phyloP scores from a whole-genome alignment of 2,113 vertebrate genomes.

The Numida meleagris region DNA sequence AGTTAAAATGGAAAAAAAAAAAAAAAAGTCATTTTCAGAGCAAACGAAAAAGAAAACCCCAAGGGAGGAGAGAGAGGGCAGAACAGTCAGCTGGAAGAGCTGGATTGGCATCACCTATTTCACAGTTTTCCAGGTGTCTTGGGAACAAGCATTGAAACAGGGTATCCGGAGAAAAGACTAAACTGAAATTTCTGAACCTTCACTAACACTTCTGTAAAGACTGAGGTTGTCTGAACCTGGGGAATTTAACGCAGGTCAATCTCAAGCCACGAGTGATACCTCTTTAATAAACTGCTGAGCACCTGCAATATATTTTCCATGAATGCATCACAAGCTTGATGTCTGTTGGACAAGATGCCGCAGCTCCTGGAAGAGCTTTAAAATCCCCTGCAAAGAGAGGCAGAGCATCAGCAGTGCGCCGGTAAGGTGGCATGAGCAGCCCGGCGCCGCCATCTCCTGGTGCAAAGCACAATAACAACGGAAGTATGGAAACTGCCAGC shows the following conservation, averaged over 20 bases:
- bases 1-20: neutral
- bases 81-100: neutral
- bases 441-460: constrained; percentile 67
- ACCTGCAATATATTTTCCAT: neutral
- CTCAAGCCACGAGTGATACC: neutral
- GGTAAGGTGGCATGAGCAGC: neutral
- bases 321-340: neutral
- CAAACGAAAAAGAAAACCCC: neutral
- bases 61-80: accelerated
- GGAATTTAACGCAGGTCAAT: neutral
- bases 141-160: neutral
- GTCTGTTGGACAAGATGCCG: neutral
- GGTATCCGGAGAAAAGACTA: neutral
- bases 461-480: neutral
- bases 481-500: accelerated
- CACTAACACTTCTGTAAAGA: neutral
- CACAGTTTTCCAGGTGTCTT: neutral
- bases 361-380: neutral
- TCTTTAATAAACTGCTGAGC: neutral
- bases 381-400: neutral
- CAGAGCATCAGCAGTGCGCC: accelerated
- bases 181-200: neutral
- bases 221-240: neutral
- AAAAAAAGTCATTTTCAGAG: neutral
- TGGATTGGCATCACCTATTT: neutral